These are phyloP conservation scores for Pristionchus entomophagus DNA, from an alignment of 2,888 invertebrate genomes.

Conservation along the genomic window DNA sequence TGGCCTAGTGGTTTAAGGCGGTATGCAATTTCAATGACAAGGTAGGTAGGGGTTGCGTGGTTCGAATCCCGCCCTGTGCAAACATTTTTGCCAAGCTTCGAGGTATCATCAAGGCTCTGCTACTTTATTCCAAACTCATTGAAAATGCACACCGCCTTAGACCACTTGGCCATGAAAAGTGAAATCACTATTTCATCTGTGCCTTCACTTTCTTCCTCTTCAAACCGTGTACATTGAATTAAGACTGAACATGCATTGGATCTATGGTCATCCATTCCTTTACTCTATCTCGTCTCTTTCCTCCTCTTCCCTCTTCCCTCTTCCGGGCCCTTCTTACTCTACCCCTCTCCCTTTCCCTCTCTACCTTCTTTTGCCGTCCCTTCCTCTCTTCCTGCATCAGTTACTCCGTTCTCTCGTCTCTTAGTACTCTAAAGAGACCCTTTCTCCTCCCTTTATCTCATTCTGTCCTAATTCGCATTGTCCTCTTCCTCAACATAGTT, in stretches of 20 bases:
- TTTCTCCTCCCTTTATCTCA: neutral
- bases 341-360: neutral
- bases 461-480: slow-evolving; percentile 9
- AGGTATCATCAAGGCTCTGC: no score
- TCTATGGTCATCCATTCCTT: slow-evolving; percentile 16
- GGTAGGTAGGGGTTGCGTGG: no score
- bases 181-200: neutral
- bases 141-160: no score
- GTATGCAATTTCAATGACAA: no score
- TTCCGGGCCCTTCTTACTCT: no score
- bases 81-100: no score
- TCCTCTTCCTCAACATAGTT: neutral
- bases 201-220: neutral
- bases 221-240: neutral
- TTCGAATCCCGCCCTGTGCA: no score
- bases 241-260: neutral
- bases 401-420: slow-evolving; percentile 28
- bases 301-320: neutral
- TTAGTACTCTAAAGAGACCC: neutral
- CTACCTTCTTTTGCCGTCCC: neutral
- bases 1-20: no score
- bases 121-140: no score
- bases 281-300: neutral
- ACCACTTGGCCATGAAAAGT: no score
- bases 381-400: slow-evolving; percentile 6